Conservation (phyloP, 2,797 vertebrate species). For the Mionectes olivaceus region DNA sequence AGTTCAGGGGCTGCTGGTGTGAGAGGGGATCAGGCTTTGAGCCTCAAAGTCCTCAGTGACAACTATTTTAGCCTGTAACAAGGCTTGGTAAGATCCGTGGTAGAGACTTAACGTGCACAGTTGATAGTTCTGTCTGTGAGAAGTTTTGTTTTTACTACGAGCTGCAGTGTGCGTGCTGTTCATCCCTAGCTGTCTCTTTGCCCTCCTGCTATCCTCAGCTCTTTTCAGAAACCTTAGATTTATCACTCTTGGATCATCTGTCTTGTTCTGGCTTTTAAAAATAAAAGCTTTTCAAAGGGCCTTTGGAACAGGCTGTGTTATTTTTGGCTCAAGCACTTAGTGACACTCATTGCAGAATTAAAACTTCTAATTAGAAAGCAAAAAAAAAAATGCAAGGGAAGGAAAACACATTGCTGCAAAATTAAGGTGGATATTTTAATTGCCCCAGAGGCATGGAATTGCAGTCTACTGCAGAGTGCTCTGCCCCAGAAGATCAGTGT, state of each 20-base stretch:
- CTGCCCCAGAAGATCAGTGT: not conserved
- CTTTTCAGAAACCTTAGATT: constrained; percentile 64
- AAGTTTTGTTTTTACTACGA: not conserved
- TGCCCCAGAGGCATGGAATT: not conserved
- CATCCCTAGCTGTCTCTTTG: constrained; percentile 37
- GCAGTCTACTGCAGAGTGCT: not conserved
- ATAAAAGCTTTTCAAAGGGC: constrained; percentile 60
- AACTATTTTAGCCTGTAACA: not conserved
- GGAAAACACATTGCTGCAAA: not conserved
- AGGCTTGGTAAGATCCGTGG: not conserved
- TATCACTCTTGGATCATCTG: constrained; percentile 52
- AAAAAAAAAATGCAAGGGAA: not conserved
- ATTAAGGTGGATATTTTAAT: constrained; percentile 39
- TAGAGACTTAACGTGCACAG: not conserved
- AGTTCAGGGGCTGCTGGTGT: not conserved
- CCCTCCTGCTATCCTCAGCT: constrained; percentile 46
- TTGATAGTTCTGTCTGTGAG: not conserved
- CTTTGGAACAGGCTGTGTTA: constrained; percentile 63
- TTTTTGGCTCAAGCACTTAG: constrained; percentile 54
- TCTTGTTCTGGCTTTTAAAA: constrained; percentile 63
- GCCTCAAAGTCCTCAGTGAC: not conserved
- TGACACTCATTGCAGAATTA: constrained; percentile 49
- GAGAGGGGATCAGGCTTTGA: not conserved
- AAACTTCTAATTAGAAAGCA: constrained; percentile 56
- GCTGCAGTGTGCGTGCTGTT: not conserved